Evolutionary conservation across 2,113 vertebrate species (phyloP).

Genomic region (Leiothrix lutea): DNA sequence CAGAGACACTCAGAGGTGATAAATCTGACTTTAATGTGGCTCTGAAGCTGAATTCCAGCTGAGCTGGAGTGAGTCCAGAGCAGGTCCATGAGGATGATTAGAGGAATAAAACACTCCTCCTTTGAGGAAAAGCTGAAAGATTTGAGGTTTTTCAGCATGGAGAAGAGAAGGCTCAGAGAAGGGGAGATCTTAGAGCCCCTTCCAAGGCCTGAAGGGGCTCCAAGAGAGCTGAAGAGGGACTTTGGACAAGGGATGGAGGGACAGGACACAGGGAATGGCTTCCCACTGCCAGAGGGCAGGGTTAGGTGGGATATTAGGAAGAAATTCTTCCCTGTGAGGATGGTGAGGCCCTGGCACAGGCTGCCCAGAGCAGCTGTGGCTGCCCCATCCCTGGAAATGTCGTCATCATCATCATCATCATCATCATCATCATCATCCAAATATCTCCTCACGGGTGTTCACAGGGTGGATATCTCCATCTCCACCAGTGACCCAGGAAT

Average conservation of each 20-base stretch:
- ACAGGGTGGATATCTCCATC: not conserved
- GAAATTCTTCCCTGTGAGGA: not conserved
- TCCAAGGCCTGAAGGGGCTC: not conserved
- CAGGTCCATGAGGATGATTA: not conserved
- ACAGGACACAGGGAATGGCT: not conserved
- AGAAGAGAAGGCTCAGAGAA: not conserved
- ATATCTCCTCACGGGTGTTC: not conserved
- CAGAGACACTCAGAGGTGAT: not conserved
- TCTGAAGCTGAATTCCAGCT: not conserved
- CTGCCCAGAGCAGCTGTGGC: not conserved
- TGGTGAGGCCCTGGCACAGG: not conserved
- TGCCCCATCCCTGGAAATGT: not conserved
- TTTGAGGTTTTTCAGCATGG: not conserved
- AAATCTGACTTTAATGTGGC: not conserved
- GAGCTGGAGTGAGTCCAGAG: not conserved
- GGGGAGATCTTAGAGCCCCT: not conserved
- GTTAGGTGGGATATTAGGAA: fast-evolving
- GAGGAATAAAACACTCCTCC: not conserved
- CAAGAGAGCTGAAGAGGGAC: not conserved
- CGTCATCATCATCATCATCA: not conserved
- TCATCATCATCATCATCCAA: not conserved
- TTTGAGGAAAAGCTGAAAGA: not conserved
- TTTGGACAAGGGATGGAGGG: not conserved
- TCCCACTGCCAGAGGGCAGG: not conserved
- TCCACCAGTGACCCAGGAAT: not conserved